Conservation (phyloP, 2,888 invertebrate genomes). For the Argyresthia albistria region DNA sequence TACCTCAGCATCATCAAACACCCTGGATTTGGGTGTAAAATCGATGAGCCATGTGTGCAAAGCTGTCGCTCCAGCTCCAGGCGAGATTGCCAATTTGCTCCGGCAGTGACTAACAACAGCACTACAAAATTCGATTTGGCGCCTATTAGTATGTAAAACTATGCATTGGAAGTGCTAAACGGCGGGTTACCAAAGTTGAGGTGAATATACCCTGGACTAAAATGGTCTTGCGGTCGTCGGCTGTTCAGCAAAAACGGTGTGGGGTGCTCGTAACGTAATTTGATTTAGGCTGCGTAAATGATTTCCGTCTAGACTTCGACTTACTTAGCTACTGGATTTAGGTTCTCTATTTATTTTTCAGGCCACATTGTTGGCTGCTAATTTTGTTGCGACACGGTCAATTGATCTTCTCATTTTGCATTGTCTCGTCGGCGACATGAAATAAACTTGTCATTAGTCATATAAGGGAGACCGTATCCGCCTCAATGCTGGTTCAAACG, state of each 20-base stretch:
- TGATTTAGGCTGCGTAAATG: slow-evolving; percentile 14
- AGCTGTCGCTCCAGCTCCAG: background rate
- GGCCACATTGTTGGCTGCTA: slow-evolving; percentile 8
- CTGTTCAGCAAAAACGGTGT: slow-evolving; percentile 20
- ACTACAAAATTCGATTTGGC: slow-evolving; percentile 13
- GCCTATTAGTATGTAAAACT: slow-evolving; percentile 33
- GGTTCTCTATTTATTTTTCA: background rate
- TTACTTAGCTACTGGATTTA: background rate
- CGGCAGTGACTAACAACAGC: background rate
- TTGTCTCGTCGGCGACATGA: background rate
- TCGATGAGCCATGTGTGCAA: background rate
- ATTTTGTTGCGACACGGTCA: slow-evolving; percentile 14
- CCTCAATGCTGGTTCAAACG: background rate
- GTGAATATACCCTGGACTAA: slow-evolving; percentile 26
- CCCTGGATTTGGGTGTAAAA: background rate
- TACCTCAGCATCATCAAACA: background rate
- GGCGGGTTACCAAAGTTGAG: slow-evolving; percentile 19
- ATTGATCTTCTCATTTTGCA: background rate
- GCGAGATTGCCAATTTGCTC: slow-evolving; percentile 1
- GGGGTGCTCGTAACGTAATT: too few species aligned
- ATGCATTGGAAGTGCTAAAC: slow-evolving; percentile 24
- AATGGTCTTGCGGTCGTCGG: slow-evolving; percentile 22
- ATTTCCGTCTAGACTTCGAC: background rate
- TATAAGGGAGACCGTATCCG: background rate
- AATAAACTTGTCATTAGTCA: background rate